Evolutionary conservation across 2,888 invertebrate species (phyloP), one percentile per base, ranked within the genome.

Genomic region (Scotopteryx bipunctaria): DNA sequence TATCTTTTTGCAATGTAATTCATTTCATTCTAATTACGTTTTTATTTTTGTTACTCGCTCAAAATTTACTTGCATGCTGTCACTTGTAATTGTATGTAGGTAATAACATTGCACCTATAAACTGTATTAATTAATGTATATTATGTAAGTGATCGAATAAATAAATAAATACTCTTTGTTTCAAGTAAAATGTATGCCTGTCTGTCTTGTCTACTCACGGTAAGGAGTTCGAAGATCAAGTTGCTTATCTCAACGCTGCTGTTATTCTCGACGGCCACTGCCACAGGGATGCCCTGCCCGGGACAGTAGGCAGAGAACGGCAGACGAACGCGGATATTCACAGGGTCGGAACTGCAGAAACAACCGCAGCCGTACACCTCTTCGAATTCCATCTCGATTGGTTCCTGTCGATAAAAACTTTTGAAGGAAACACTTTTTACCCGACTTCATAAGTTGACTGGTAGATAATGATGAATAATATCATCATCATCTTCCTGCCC

Each of bases 291-390:
- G 5, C 9, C 13, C 54, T 81, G 78, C 0, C 84, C 86, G 5
- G 86, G 80, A 19, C 80, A 80, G 63, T 71, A 82, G 2, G 81
- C 85, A 0, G 71, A 61, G 11, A 67, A 67, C 0, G 84, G 84
- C 36, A 81, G 38, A 0, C 52, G 54, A 0, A 78, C 55, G 2
- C 54, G 57, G 3, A 85, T 48, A 0, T 23, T 49, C 19, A 82
- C 49, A 0, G 74, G 70, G 0, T 59, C 41, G 0, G 69, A 53
- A 11, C 56, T 59, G 58, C 78, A 81, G 35, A 71, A 61, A 38
- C 75, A 80, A 2, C 63, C 64, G 37, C 78, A 80, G 0, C 67
- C 61, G 42, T 69, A 63, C 2, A 69, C 45, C 41, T 82, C 78
- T 15, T 86, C 84, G 37, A 86, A 81, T 8, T 78, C 74, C 35